Percentiles rank a stretch among this genome's conserved stretches.
Evolutionary conservation across 2,797 vertebrate species (phyloP).

Genomic region (Potorous gilbertii): DNA sequence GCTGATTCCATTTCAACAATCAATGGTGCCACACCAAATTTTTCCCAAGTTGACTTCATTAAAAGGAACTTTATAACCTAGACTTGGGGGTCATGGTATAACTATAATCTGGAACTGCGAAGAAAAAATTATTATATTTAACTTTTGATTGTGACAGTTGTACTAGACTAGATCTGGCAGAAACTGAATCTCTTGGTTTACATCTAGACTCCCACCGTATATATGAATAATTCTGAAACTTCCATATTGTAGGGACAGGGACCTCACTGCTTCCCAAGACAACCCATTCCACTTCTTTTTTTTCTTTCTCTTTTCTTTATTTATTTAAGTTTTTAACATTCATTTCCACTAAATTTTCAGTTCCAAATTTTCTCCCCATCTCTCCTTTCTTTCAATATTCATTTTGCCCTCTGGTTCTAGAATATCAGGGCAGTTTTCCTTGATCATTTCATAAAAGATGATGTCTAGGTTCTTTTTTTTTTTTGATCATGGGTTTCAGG

Average conservation of each 20-base stretch:
- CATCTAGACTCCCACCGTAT: background rate
- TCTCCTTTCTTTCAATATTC: too few species aligned
- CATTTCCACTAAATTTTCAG: too few species aligned
- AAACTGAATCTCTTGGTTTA: background rate
- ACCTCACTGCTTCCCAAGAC: background rate
- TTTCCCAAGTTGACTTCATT: background rate
- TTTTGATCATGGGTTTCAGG: too few species aligned
- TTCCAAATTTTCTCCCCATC: too few species aligned
- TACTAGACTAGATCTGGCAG: background rate
- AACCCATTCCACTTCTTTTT: background rate
- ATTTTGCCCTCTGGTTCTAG: too few species aligned
- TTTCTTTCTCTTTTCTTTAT: too few species aligned
- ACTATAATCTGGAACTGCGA: background rate
- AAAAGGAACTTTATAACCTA: background rate
- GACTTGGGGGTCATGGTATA: background rate
- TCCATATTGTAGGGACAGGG: background rate
- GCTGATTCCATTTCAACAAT: background rate
- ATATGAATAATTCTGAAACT: background rate
- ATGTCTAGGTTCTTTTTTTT: too few species aligned
- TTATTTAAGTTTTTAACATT: too few species aligned
- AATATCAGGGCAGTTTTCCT: too few species aligned
- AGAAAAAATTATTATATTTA: background rate
- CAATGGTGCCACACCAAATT: background rate
- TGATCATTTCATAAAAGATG: too few species aligned
- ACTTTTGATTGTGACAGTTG: background rate